Percentiles rank a stretch among this genome's conserved stretches.
These are phyloP conservation scores for Drosophila imparisetae DNA, from an alignment of 2,888 invertebrate genomes.

Conservation along the genomic window DNA sequence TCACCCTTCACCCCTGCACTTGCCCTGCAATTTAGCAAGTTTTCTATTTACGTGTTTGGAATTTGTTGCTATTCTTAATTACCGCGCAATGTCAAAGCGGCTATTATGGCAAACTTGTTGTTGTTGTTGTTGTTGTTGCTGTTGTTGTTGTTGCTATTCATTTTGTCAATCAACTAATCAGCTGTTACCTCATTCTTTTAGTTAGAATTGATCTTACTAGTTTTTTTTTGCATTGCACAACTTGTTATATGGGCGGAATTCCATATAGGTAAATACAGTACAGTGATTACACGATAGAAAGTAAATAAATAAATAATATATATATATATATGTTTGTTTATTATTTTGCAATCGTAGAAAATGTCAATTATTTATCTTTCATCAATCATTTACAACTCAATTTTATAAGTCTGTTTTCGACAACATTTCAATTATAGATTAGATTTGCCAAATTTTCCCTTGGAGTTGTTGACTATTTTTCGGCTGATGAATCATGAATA, in stretches of 20 bases:
- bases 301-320: too few species aligned
- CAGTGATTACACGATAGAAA: background rate
- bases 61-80: conserved; percentile 60
- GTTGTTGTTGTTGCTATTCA: background rate
- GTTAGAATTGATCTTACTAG: background rate
- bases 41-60: conserved; percentile 28
- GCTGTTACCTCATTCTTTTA: conserved; percentile 23
- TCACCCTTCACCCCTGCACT: background rate
- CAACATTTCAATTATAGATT: background rate
- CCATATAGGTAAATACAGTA: background rate
- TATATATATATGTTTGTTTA: background rate
- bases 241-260: conserved; percentile 9
- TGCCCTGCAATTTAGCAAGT: conserved; percentile 15
- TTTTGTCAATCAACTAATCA: conserved; percentile 20
- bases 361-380: background rate
- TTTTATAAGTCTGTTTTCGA: too few species aligned
- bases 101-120: conserved; percentile 3
- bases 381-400: background rate
- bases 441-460: background rate
- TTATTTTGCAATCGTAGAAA: background rate
- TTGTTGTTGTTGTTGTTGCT: conserved; percentile 1
- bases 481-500: background rate
- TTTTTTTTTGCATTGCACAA: background rate
- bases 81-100: conserved; percentile 61
- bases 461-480: rapidly evolving